Percentiles rank a stretch among this genome's conserved stretches.
Evolutionary conservation across 35 echinoderm and acorn worm genomes (phyloP).

Genomic region (Ophioderma brevispina): DNA sequence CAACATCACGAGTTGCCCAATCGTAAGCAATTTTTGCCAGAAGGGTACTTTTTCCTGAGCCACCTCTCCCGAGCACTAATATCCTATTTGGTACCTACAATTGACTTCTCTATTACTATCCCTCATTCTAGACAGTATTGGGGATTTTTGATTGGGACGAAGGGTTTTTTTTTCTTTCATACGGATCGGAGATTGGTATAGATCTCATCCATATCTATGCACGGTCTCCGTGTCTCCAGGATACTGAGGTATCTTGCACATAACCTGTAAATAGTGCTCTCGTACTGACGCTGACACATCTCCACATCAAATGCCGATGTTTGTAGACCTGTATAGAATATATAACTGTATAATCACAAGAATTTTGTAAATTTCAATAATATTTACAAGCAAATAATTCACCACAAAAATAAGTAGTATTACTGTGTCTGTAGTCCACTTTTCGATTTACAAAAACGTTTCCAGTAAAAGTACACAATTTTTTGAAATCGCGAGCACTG

Average conservation of each 20-base stretch:
- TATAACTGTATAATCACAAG: too few species aligned
- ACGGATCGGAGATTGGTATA: not conserved
- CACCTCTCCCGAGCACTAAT: constrained; percentile 32
- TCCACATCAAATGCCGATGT: not conserved
- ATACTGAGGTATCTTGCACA: not conserved
- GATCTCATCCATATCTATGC: not conserved
- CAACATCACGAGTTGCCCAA: constrained; percentile 33
- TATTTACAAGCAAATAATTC: too few species aligned
- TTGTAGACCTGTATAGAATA: not conserved
- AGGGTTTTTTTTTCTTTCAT: not conserved
- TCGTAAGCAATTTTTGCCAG: constrained; percentile 47
- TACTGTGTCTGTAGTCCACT: too few species aligned
- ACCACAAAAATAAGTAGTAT: too few species aligned
- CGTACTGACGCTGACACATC: not conserved
- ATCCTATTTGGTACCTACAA: not conserved
- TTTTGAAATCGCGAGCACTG: too few species aligned
- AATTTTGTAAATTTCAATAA: too few species aligned
- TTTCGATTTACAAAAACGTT: too few species aligned
- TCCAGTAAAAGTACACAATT: too few species aligned
- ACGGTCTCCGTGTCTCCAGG: not conserved
- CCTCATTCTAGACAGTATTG: not conserved
- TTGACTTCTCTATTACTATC: not conserved
- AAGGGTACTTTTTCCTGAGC: constrained; percentile 57
- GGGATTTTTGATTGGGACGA: not conserved
- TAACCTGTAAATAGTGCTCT: not conserved